Conservation (phyloP, 2,113 vertebrate genomes). For the Hydrochoerus hydrochaeris region DNA sequence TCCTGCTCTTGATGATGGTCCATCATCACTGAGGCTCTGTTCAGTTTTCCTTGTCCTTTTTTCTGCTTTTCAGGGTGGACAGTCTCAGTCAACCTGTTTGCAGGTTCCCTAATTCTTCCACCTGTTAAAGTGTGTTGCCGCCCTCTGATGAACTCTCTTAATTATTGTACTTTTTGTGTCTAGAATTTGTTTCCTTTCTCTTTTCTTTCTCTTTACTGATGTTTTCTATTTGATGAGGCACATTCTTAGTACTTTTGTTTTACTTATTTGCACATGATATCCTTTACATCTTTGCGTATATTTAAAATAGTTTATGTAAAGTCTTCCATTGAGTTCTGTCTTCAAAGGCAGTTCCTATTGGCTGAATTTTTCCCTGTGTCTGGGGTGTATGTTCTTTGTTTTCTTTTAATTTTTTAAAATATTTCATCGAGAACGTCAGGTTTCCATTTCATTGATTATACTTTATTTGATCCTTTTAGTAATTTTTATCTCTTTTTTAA, state of each 20-base stretch:
- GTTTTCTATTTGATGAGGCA: not conserved
- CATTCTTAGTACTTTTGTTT: not conserved
- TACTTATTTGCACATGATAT: not conserved
- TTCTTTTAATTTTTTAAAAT: not conserved
- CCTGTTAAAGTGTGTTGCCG: not conserved
- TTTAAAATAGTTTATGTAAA: not conserved
- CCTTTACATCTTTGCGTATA: not conserved
- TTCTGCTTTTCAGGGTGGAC: not conserved
- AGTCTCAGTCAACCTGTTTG: not conserved
- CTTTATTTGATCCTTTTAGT: no score
- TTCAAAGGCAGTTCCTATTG: not conserved
- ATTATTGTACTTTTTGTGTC: not conserved
- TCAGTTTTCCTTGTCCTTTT: not conserved
- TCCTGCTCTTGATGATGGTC: not conserved
- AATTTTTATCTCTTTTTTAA: no score
- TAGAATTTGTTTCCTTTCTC: not conserved
- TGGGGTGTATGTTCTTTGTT: not conserved
- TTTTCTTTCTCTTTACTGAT: not conserved
- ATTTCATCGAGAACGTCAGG: not conserved
- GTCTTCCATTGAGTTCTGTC: not conserved
- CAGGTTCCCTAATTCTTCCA: not conserved
- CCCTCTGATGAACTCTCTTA: not conserved
- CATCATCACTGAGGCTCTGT: not conserved
- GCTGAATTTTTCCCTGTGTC: not conserved
- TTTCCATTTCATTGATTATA: not conserved